These are phyloP conservation scores for Paguma larvata DNA, from an alignment of 2,797 vertebrate species.

Conservation along the genomic window DNA sequence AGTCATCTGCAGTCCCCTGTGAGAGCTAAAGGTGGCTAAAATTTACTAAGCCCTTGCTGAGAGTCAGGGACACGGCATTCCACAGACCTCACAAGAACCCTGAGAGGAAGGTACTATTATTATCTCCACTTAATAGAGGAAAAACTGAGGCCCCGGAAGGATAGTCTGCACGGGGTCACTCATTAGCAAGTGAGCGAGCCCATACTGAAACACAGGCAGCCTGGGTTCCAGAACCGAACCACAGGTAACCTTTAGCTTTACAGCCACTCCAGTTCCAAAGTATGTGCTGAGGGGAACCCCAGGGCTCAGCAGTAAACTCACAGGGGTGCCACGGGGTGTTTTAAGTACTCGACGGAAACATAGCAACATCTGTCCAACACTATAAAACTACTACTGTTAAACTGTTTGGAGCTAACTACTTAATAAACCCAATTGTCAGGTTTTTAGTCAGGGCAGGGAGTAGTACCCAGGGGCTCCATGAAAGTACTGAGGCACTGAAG, in stretches of 20 bases:
- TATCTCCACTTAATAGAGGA: not conserved
- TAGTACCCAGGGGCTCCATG: not conserved
- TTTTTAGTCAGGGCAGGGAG: not conserved
- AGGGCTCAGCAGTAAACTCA: rapidly evolving
- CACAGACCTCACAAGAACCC: not conserved
- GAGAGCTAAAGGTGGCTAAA: not conserved
- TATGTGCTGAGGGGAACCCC: too few relatives aligned
- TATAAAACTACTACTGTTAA: not conserved
- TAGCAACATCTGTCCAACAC: not conserved
- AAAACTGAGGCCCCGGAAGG: not conserved
- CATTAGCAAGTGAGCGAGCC: not conserved
- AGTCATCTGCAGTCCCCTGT: not conserved
- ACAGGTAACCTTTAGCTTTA: not conserved
- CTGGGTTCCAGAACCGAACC: not conserved
- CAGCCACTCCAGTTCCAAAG: too few relatives aligned
- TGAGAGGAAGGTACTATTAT: not conserved
- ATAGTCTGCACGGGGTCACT: not conserved
- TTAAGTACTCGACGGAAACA: not conserved
- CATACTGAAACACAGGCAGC: too few relatives aligned
- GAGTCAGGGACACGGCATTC: too few relatives aligned
- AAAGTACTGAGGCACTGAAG: not conserved
- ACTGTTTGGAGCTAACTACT: not conserved
- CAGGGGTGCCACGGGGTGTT: rapidly evolving
- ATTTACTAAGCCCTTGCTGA: not conserved
- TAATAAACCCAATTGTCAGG: not conserved